Conservation (phyloP, 2,888 invertebrate genomes). For the Drosophila robusta region DNA sequence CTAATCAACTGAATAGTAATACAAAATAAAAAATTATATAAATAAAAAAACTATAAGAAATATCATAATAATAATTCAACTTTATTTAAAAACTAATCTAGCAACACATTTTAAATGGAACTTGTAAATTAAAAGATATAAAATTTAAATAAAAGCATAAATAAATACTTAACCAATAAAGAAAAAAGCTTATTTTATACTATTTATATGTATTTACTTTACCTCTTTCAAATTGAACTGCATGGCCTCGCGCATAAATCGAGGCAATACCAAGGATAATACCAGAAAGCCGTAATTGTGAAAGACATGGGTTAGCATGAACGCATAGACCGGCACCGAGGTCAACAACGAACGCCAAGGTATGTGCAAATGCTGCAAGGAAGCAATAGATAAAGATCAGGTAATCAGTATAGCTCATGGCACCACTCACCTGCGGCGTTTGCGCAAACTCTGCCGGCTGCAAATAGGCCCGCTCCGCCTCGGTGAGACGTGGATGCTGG, state of each 20-base stretch:
- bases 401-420: background rate
- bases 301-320: conserved; percentile 85
- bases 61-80: no score
- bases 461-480: conserved; percentile 83
- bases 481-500: conserved; percentile 86
- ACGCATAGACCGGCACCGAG: conserved; percentile 85
- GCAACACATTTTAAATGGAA: no score
- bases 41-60: no score
- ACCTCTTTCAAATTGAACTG: conserved; percentile 83
- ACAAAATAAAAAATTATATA: no score
- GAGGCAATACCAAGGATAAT: conserved; percentile 83
- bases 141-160: no score
- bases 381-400: background rate
- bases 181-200: no score
- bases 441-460: conserved; percentile 33
- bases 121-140: no score
- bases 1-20: no score
- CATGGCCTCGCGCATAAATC: conserved; percentile 85
- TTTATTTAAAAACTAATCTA: no score
- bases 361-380: conserved; percentile 75
- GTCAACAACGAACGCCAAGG: conserved; percentile 86
- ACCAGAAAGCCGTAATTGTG: conserved; percentile 85
- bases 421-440: conserved; percentile 50
- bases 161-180: no score
- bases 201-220: no score